Base-by-base conservation (phyloP, 2,888 invertebrate genomes). In the Deilephila porcellus region DNA sequence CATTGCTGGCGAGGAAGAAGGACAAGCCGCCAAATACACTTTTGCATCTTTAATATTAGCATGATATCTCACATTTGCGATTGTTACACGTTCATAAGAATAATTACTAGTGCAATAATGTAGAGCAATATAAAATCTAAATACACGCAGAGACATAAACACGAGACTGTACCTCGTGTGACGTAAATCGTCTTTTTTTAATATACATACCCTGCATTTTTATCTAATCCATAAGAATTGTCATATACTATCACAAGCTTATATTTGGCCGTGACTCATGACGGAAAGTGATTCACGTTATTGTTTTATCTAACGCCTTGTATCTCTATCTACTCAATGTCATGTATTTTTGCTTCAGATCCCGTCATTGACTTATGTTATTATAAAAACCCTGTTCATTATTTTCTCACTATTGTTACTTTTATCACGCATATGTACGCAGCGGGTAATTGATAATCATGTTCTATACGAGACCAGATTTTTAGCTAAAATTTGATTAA, bases 281-380 rank as follows among this genome's bases (percentile, higher is more conserved):
- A n/a, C 34, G 29, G 19, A 60, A 29, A 60, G 34, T 67, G 67
- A 52, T 17, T 52, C 67, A 67, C 45, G 25, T 52, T 17, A 45
- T 67, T 52, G 45, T 67, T 17, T 67, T 67, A 67, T 52, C 52
- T 52, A 45, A 17, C 25, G 45, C 63, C 37, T 63, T 19, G 34
- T 62, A n/a, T 67, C 25, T 25, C 45, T 67, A 52, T 67, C 67
- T 67, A 25, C 45, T 25, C 67, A 67, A 67, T 67, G 67, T 52
- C 67, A 67, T 67, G 52, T 67, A 67, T 67, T 67, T 64, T 64
- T 37, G 67, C 25, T 52, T 52, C 20, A 20, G 25, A 20, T 25
- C 67, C 25, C 17, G 45, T 67, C 25, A 19, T 1, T 17, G 19
- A 17, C 52, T 45, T 52, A 52, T 25, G 25, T 52, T 52, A 11